Evolutionary conservation across 2,888 invertebrate genomes (phyloP).

Genomic region (Sympetrum striolatum): DNA sequence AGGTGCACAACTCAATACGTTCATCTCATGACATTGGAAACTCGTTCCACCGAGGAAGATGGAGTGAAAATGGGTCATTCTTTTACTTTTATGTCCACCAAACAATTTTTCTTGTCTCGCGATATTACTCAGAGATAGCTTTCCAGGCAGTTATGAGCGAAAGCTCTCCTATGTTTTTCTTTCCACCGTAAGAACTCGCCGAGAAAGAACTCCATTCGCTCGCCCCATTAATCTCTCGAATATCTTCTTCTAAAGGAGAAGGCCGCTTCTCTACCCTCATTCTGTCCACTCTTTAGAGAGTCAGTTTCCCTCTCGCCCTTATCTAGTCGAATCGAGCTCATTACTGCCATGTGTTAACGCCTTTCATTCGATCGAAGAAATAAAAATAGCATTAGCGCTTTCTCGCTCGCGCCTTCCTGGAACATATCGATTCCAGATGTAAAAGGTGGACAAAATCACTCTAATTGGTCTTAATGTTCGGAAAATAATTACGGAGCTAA

Average conservation of each 20-base stretch:
- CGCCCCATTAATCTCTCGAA: neutral
- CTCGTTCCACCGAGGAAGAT: neutral
- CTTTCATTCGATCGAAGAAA: neutral
- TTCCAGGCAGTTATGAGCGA: neutral
- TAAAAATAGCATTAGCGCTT: neutral
- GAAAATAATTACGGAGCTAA: too few relatives aligned
- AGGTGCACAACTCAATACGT: neutral
- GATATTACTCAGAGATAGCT: neutral
- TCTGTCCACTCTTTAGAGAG: neutral
- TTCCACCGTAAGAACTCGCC: neutral
- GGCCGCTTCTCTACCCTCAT: neutral
- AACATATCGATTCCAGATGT: neutral
- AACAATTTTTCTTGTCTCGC: neutral
- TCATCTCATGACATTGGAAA: neutral
- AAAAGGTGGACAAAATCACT: too few relatives aligned
- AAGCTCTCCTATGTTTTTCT: neutral
- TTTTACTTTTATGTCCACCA: neutral
- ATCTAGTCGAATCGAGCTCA: neutral
- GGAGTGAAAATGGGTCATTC: neutral
- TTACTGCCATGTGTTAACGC: neutral
- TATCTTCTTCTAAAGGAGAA: neutral
- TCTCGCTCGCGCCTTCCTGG: neutral
- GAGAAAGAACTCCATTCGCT: neutral
- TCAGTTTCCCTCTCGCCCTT: neutral
- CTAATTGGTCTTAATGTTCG: too few relatives aligned